Evolutionary conservation across 2,797 vertebrate species (phyloP).

Genomic region (Prunella strophiata): DNA sequence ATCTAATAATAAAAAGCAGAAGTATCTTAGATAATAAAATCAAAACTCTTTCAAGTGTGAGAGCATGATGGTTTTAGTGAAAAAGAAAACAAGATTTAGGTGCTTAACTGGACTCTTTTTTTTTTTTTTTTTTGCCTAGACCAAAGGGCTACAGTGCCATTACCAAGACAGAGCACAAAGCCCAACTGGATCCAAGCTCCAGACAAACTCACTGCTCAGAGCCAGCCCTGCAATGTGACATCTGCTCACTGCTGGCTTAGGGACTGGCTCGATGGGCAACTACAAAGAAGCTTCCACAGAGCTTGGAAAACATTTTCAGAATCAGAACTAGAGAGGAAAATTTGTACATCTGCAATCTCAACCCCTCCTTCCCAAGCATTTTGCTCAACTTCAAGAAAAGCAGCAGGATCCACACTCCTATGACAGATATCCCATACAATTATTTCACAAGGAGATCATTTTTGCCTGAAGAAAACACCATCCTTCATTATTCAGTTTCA

Average conservation of each 20-base stretch:
- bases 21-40: background rate
- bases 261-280: background rate
- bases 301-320: background rate
- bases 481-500: background rate
- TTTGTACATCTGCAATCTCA: background rate
- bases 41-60: background rate
- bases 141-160: background rate
- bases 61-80: background rate
- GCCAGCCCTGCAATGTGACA: background rate
- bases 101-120: background rate
- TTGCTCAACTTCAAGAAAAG: background rate
- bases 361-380: background rate
- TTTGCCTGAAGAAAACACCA: background rate
- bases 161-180: background rate
- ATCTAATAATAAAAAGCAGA: slow-evolving; percentile 79
- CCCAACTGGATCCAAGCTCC: background rate
- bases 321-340: background rate
- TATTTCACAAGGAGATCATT: background rate
- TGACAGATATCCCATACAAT: background rate
- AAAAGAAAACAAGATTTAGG: background rate
- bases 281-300: background rate
- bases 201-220: background rate
- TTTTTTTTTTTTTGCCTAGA: background rate
- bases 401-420: fast-evolving
- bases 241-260: background rate